Evolutionary conservation across 2,888 invertebrate genomes (phyloP).

Genomic region (Crepidodera aurea): DNA sequence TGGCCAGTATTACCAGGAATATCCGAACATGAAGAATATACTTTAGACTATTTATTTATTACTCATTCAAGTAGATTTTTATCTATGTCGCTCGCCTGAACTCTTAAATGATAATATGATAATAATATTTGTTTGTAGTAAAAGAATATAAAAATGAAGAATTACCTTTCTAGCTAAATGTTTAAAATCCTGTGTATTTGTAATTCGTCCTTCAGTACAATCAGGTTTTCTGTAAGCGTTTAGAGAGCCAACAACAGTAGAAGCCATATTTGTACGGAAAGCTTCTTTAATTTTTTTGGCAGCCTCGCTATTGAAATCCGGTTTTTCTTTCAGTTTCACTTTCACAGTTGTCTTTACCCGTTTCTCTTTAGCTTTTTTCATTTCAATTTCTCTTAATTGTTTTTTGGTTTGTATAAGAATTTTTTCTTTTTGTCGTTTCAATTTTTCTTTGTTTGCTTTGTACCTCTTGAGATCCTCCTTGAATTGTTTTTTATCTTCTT

Average conservation of each 20-base stretch:
- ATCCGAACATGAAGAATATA: no score
- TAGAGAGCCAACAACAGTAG: constrained; percentile 84
- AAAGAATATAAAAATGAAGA: constrained; percentile 3
- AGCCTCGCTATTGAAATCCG: constrained; percentile 61
- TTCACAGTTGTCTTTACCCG: constrained; percentile 49
- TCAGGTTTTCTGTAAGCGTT: constrained; percentile 88
- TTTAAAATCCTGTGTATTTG: constrained; percentile 91
- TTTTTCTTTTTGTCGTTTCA: constrained; percentile 72
- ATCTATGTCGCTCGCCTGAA: no score
- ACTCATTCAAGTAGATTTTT: no score
- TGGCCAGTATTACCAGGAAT: no score
- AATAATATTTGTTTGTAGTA: no score
- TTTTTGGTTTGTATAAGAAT: constrained; percentile 61
- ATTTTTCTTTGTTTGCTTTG: constrained; percentile 81
- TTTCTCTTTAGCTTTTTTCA: constrained; percentile 49
- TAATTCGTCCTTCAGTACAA: constrained; percentile 85
- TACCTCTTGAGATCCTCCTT: constrained; percentile 77
- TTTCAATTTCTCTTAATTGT: constrained; percentile 42
- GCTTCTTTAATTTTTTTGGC: constrained; percentile 83
- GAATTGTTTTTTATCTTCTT: constrained; percentile 77
- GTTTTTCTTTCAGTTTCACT: constrained; percentile 56
- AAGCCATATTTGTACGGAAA: constrained; percentile 81
- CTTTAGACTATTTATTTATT: no score
- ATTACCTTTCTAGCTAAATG: constrained; percentile 90
- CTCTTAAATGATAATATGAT: no score